Base-by-base conservation (phyloP, 2,113 vertebrate genomes). In the Rhea americana region DNA sequence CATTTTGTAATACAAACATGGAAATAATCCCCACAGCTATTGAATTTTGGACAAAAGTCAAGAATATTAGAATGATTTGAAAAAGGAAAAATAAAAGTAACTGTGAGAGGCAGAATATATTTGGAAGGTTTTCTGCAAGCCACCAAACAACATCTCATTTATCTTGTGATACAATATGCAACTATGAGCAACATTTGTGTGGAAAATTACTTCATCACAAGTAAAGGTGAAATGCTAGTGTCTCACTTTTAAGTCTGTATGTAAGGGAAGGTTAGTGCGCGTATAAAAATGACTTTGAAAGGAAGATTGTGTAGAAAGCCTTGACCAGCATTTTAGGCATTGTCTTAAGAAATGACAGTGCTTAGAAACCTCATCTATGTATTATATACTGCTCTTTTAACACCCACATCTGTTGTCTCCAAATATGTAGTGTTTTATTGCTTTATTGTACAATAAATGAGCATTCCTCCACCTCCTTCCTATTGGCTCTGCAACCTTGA, bases 11-110 rank as follows among this genome's bases (percentile, higher is more conserved):
- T 39, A n/a, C n/a, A 68, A 95, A 68, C 35, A 50, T 37, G 35
- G 78, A 87, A 85, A 82, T 84, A 79, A 82, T 62, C 13, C 39
- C n/a, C 25, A 62, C 18, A 68, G n/a, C 22, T 66, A 72, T 66
- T 80, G 53, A 72, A 65, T 79, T 82, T 72, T 93, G 91, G 81
- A 82, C 15, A 45, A 76, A 90, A 78, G 11, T 90, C 62, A 93
- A 89, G 66, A 84, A 90, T 68, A 95, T 82, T 51, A 45, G 26
- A 56, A 43, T 15, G 30, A 76, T 82, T 53, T 83, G 39, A 79
- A 86, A 43, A 90, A 71, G 20, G 77, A 35, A 91, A 95, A 82
- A 66, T 82, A 39, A 68, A 92, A 82, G 45, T 66, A 87, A 48
- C 24, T 17, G 21, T 78, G 56, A 26, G 56, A 26, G 37, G 61